Conservation (phyloP, 2,797 vertebrate genomes). For the Takifugu rubripes region DNA sequence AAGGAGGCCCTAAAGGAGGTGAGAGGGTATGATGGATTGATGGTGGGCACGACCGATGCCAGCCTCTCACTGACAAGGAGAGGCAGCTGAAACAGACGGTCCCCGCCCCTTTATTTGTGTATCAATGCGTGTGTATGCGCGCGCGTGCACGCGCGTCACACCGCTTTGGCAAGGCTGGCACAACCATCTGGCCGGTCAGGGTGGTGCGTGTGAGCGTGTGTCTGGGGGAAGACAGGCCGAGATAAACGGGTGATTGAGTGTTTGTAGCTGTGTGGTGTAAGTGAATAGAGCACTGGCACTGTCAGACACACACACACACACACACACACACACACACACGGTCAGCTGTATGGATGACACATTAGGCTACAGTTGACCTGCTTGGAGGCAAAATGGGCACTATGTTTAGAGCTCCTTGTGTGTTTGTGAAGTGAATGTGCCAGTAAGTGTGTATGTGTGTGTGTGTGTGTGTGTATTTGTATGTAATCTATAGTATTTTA, state of each 20-base stretch:
- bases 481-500: no score
- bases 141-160: slow-evolving; percentile 6
- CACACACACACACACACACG: slow-evolving; percentile 28
- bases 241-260: slow-evolving; percentile 71
- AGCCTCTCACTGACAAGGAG: slow-evolving; percentile 59
- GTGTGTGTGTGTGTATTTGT: no score
- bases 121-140: slow-evolving; percentile 30
- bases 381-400: slow-evolving; percentile 54
- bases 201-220: slow-evolving; percentile 27
- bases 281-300: slow-evolving; percentile 64
- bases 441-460: no score
- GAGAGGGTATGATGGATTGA: slow-evolving; percentile 59
- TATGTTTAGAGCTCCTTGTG: slow-evolving; percentile 34
- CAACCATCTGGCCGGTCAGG: slow-evolving; percentile 54
- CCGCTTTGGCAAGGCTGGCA: slow-evolving; percentile 48
- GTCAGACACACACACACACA: slow-evolving; percentile 30
- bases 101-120: slow-evolving; percentile 62
- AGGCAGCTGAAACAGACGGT: slow-evolving; percentile 70
- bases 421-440: slow-evolving; percentile 1
- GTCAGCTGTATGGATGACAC: slow-evolving; percentile 70
- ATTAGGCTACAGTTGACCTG: slow-evolving; percentile 75
- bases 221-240: slow-evolving; percentile 54
- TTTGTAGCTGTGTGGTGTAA: slow-evolving; percentile 51
- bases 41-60: slow-evolving; percentile 51
- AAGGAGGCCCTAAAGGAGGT: slow-evolving; percentile 19